These are phyloP conservation scores for Darevskia nairensis DNA, from an alignment of 2,797 vertebrate genomes.

Conservation along the genomic window DNA sequence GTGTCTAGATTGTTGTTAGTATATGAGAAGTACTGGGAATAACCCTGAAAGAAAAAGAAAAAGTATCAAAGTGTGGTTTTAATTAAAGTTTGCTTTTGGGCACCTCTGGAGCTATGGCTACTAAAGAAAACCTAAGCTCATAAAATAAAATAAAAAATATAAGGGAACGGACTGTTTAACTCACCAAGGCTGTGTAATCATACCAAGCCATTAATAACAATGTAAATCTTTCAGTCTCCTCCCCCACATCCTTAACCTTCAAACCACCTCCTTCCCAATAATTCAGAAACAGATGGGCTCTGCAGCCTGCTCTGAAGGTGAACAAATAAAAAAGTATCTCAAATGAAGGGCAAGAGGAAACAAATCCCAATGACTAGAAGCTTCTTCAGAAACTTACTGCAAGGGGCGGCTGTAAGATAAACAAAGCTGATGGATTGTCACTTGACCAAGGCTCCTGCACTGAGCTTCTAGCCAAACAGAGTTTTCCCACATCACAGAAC, in stretches of 20 bases:
- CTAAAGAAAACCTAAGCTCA: background rate
- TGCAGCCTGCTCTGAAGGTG: background rate
- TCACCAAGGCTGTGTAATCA: slow-evolving; percentile 13
- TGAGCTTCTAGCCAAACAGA: background rate
- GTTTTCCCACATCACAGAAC: too few species aligned
- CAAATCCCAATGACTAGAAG: background rate
- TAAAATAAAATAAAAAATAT: background rate
- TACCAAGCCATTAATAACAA: background rate
- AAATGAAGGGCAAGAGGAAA: background rate
- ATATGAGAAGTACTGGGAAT: background rate
- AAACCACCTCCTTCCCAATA: background rate
- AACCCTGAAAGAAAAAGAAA: background rate
- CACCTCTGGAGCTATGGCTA: background rate
- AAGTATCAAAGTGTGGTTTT: background rate
- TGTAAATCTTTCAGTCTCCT: background rate
- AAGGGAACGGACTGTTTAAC: background rate
- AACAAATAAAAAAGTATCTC: slow-evolving; percentile 11
- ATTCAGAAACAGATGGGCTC: background rate
- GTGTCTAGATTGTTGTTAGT: background rate
- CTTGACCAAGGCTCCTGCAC: background rate
- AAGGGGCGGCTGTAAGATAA: background rate
- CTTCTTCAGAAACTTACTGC: background rate
- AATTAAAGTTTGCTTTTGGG: slow-evolving; percentile 23
- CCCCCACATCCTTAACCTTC: slow-evolving; percentile 30
- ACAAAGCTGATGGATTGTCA: background rate